Evolutionary conservation across 2,888 invertebrate species (phyloP), one percentile per base, ranked within the genome.

Genomic region (Hedychridium roseum): DNA sequence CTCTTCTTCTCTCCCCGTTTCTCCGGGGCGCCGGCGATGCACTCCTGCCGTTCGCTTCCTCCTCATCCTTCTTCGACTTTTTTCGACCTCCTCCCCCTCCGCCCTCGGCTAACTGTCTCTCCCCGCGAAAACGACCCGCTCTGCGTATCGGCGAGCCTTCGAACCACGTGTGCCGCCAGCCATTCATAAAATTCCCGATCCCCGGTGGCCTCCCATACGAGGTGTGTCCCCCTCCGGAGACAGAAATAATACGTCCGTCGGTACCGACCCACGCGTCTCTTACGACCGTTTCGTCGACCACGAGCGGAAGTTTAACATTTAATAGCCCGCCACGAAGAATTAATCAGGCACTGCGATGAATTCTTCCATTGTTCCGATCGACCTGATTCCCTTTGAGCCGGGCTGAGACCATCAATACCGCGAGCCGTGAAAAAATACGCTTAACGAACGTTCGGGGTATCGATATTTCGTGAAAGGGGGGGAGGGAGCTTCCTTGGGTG

Each of bases 121-220:
- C 15, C 55, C 54, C 55, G 52, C 43, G 50, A 48, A 45, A 64
- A 53, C 45, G 57, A 44, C 7, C 4, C 44, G 49, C 36, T 39
- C 57, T 47, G 60, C 49, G 57, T 59, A 60, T 60, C 60, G 65
- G 39, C 50, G 46, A 49, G 54, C 50, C 54, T 64, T 58, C 56
- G 62, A 58, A 51, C 64, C 64, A 61, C 57, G 39, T 17, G 64
- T 57, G 60, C 51, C 54, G 58, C 49, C 55, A n/a, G 50, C 63
- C 63, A 64, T 64, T 64, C 63, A 64, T 65, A 64, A 65, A 65
- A 62, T 62, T 55, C 45, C 50, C 50, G 47, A 53, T 43, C 44
- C 56, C 45, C 44, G 46, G 50, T n/a, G n/a, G n/a, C n/a, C n/a
- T n/a, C n/a, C n/a, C n/a, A n/a, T n/a, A n/a, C n/a, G n/a, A n/a